Percentiles rank a stretch among this genome's conserved stretches.
phyloP scores from a whole-genome alignment of 2,113 vertebrate genomes.

The Rhinolophus ferrumequinum region DNA sequence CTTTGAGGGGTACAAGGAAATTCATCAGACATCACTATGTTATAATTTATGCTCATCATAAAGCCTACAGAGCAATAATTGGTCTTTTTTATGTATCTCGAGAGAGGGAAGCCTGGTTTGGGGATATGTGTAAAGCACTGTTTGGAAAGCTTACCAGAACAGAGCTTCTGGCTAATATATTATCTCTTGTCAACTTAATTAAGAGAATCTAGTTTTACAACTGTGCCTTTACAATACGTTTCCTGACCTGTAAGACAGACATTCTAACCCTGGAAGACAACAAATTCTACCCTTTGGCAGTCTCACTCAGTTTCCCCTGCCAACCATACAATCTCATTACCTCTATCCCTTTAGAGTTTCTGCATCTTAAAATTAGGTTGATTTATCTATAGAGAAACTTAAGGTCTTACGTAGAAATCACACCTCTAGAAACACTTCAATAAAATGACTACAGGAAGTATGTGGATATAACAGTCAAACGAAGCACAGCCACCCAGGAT shows the following conservation, averaged over 20 bases:
- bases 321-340: not conserved
- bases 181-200: not conserved
- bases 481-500: not conserved
- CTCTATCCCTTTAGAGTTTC: not conserved
- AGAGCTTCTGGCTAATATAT: not conserved
- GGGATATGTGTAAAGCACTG: not conserved
- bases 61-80: not conserved
- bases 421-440: not conserved
- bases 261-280: not conserved
- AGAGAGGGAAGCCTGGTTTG: not conserved
- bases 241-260: not conserved
- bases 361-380: constrained; percentile 21
- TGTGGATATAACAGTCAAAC: not conserved
- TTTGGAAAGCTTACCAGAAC: not conserved
- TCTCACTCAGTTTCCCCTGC: not conserved
- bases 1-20: not conserved
- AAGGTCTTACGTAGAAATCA: not conserved
- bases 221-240: not conserved
- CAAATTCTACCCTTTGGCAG: not conserved
- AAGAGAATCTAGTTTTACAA: not conserved
- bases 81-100: not conserved
- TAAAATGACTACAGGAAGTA: not conserved
- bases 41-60: not conserved
- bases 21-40: not conserved
- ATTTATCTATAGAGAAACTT: not conserved